These are phyloP conservation scores for Staurois parvus DNA, from an alignment of 2,797 vertebrate genomes.

Conservation along the genomic window DNA sequence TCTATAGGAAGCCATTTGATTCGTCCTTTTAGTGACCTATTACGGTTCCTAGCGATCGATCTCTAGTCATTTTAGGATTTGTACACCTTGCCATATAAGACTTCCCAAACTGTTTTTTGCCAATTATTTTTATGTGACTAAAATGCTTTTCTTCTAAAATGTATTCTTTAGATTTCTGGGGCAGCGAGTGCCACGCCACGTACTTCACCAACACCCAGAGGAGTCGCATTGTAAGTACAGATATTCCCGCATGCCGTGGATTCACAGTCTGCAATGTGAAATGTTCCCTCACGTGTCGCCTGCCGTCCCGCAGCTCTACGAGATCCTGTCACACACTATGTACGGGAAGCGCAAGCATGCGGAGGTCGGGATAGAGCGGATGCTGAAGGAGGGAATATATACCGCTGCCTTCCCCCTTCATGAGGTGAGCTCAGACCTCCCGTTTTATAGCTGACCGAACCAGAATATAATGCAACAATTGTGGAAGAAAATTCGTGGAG, in stretches of 20 bases:
- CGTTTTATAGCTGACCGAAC: too few species aligned
- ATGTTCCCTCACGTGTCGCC: background rate
- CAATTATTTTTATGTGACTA: too few species aligned
- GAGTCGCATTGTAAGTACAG: conserved; percentile 78
- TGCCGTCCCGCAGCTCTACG: conserved; percentile 74
- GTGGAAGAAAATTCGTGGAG: too few species aligned
- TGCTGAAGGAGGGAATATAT: conserved; percentile 79
- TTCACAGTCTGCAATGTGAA: background rate
- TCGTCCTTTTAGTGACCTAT: too few species aligned
- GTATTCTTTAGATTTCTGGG: conserved; percentile 77
- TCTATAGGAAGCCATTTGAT: too few species aligned
- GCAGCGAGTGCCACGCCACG: conserved; percentile 71
- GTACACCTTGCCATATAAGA: too few species aligned
- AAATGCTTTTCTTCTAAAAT: too few species aligned
- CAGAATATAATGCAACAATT: too few species aligned
- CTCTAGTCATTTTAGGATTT: too few species aligned
- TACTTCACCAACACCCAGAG: conserved; percentile 83
- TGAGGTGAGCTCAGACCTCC: conserved; percentile 69
- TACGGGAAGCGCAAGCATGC: conserved; percentile 80
- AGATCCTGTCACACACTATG: conserved; percentile 78
- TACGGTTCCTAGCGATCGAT: too few species aligned
- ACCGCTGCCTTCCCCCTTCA: conserved; percentile 79
- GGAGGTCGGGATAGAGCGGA: conserved; percentile 79
- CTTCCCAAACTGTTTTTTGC: too few species aligned
- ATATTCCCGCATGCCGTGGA: too few species aligned